Conservation (phyloP, 2,113 vertebrate genomes). For the Onychostruthus taczanowskii region DNA sequence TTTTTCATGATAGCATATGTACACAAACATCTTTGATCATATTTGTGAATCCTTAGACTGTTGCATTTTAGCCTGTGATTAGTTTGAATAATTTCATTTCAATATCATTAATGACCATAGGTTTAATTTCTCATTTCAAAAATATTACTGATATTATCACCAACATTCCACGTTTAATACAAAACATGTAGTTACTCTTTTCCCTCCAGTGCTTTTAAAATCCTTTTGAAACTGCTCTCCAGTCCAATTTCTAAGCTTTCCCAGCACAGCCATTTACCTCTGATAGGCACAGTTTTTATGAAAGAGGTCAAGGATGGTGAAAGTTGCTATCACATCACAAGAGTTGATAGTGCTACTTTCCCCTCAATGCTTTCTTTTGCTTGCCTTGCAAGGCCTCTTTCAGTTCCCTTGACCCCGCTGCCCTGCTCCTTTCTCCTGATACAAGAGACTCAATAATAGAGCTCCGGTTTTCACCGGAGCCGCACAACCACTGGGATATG, state of each 20-base stretch:
- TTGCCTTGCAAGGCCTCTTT: slow-evolving; percentile 35
- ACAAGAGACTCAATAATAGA: slow-evolving; percentile 55
- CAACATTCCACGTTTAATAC: not conserved
- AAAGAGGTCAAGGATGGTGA: slow-evolving; percentile 53
- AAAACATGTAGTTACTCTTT: not conserved
- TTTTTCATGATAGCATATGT: not conserved
- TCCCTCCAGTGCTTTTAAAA: not conserved
- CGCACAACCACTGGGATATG: not conserved
- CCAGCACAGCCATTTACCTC: slow-evolving; percentile 42
- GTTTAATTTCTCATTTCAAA: not conserved
- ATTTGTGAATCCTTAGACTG: not conserved
- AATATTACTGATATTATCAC: not conserved
- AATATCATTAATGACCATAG: not conserved
- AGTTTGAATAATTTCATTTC: not conserved
- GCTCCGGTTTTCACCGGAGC: not conserved
- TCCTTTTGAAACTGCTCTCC: slow-evolving; percentile 4
- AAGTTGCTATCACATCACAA: slow-evolving; percentile 59
- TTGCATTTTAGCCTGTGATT: not conserved
- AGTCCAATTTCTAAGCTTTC: not conserved
- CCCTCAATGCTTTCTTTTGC: slow-evolving; percentile 55
- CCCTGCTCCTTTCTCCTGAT: slow-evolving; percentile 47
- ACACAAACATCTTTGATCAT: not conserved
- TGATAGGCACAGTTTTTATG: slow-evolving; percentile 17
- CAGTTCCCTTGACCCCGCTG: slow-evolving; percentile 22
- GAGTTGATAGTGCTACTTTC: slow-evolving; percentile 43